phyloP scores from a whole-genome alignment of 37 sponge, comb jelly and placozoan genomes.

The Haliclona indistincta region DNA sequence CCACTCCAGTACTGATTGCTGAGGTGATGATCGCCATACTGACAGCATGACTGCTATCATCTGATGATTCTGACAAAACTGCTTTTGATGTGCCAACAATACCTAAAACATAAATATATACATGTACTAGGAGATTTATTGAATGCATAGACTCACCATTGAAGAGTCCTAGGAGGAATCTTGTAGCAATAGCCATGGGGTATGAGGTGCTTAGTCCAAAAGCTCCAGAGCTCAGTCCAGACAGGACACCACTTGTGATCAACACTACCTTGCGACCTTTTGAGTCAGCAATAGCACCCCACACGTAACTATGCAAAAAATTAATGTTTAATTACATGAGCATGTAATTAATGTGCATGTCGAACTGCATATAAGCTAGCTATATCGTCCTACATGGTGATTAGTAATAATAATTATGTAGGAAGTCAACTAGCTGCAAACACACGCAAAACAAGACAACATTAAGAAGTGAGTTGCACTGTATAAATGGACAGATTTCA shows the following conservation, averaged over 20 bases:
- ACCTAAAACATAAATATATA: slow-evolving; percentile 26
- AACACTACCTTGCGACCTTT: slow-evolving; percentile 72
- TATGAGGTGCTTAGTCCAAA: slow-evolving; percentile 80
- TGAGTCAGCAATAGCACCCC: slow-evolving; percentile 79
- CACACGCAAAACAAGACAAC: no score
- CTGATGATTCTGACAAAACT: slow-evolving; percentile 64
- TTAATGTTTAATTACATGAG: no score
- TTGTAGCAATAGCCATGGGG: slow-evolving; percentile 59
- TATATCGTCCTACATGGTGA: no score
- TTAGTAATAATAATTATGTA: no score
- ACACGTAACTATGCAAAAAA: slow-evolving; percentile 58
- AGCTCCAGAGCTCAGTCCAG: slow-evolving; percentile 23
- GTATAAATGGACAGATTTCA: no score
- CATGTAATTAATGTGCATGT: no score
- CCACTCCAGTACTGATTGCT: slow-evolving; percentile 56
- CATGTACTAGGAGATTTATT: no score
- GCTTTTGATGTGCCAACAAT: slow-evolving; percentile 72
- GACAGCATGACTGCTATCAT: slow-evolving; percentile 66
- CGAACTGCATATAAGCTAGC: no score
- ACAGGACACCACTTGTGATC: slow-evolving; percentile 35
- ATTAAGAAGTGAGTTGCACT: no score
- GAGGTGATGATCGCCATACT: slow-evolving; percentile 46
- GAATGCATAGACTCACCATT: slow-evolving; percentile 36
- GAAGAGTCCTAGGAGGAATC: slow-evolving; percentile 71
- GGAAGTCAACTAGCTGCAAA: no score